Evolutionary conservation across 2,113 vertebrate species (phyloP).

Genomic region (Girardinichthys multiradiatus): DNA sequence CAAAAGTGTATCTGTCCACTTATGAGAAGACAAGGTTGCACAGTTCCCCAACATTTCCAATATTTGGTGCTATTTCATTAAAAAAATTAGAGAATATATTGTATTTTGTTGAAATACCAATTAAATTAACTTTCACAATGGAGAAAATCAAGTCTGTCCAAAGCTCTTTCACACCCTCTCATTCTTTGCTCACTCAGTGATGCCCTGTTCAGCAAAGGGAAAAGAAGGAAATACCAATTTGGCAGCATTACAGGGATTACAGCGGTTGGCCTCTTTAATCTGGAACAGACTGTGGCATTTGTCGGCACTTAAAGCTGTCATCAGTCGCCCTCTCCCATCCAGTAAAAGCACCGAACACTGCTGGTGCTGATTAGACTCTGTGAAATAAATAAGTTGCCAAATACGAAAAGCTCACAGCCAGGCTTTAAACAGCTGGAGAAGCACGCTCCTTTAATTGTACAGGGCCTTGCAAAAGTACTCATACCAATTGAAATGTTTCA

Average conservation of each 20-base stretch:
- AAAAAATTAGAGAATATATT: background rate
- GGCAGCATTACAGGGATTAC: conserved; percentile 70
- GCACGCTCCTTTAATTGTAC: background rate
- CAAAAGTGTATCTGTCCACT: background rate
- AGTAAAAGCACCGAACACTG: conserved; percentile 35
- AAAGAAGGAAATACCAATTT: conserved; percentile 69
- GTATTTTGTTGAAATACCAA: background rate
- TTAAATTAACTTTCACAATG: background rate
- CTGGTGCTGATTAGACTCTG: conserved; percentile 66
- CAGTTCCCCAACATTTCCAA: background rate
- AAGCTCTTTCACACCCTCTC: conserved; percentile 1
- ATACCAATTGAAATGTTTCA: background rate
- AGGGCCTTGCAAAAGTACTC: background rate
- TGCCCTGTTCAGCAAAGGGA: conserved; percentile 19
- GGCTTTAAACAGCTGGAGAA: conserved; percentile 33
- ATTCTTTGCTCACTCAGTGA: conserved; percentile 16
- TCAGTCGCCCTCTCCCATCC: conserved; percentile 39
- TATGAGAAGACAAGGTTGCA: background rate
- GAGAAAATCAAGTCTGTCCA: background rate
- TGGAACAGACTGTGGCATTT: conserved; percentile 70
- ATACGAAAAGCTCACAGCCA: conserved; percentile 58
- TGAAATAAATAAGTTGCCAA: conserved; percentile 62
- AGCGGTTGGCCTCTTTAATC: conserved; percentile 70
- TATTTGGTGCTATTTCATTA: background rate
- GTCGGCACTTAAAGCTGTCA: conserved; percentile 69